Evolutionary conservation across 1,140 invertebrate genomes (phyloP).

Genomic region (Polyergus mexicanus): DNA sequence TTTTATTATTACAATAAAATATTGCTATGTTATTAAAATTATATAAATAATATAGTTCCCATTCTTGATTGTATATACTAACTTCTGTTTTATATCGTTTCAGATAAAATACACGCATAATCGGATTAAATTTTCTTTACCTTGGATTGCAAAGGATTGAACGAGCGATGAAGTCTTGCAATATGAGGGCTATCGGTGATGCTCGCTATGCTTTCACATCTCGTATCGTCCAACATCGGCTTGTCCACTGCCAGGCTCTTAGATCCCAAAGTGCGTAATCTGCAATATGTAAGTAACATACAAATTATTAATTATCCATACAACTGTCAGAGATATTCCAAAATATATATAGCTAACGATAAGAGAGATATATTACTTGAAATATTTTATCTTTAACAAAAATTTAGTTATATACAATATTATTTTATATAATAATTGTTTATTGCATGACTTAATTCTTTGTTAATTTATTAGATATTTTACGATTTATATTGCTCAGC

Average conservation of each 20-base stretch:
- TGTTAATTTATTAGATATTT: not conserved
- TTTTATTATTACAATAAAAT: not conserved
- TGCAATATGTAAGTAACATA: slow-evolving; percentile 4
- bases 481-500: not conserved
- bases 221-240: slow-evolving; percentile 12
- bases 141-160: slow-evolving; percentile 44
- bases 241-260: slow-evolving; percentile 11
- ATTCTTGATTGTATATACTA: not conserved
- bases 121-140: slow-evolving; percentile 27
- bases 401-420: not conserved
- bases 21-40: not conserved
- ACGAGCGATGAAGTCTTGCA: slow-evolving; percentile 43
- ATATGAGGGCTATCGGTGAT: slow-evolving; percentile 29
- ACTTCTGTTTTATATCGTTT: not conserved
- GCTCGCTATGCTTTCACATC: slow-evolving; percentile 30
- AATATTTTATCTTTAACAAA: not conserved
- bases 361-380: not conserved
- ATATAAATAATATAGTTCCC: not conserved
- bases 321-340: not conserved
- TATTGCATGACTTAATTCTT: not conserved
- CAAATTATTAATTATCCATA: not conserved
- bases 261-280: slow-evolving; percentile 60
- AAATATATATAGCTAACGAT: not conserved
- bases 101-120: slow-evolving; percentile 7
- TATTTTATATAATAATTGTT: not conserved